Conservation (phyloP, 2,113 vertebrate genomes). For the Larimichthys polyactis region DNA sequence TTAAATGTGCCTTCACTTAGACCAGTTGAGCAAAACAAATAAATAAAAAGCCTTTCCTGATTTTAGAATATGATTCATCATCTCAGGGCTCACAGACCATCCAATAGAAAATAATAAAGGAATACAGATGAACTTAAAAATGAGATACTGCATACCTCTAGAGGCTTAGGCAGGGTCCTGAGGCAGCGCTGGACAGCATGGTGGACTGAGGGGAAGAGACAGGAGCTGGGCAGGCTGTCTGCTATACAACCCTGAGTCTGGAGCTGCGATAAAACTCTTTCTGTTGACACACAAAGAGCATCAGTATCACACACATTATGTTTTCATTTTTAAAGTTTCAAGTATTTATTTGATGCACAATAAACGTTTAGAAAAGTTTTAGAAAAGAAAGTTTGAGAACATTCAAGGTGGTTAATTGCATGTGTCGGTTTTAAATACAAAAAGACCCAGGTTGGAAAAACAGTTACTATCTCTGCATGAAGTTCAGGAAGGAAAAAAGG, state of each 20-base stretch:
- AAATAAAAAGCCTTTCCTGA: neutral
- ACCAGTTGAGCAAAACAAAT: neutral
- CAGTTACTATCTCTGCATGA: neutral
- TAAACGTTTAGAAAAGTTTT: neutral
- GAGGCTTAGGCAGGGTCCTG: constrained; percentile 6
- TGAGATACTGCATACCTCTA: constrained; percentile 23
- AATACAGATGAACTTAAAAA: neutral
- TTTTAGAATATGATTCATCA: neutral
- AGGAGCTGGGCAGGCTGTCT: constrained; percentile 79
- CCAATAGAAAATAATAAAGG: no score
- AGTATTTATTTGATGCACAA: neutral
- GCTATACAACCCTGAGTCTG: constrained; percentile 68
- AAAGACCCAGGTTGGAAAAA: neutral
- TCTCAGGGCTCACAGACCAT: no score
- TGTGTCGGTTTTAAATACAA: neutral
- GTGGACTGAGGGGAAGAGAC: constrained; percentile 87
- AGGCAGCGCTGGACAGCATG: constrained; percentile 81
- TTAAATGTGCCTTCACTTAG: no score
- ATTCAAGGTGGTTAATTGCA: neutral
- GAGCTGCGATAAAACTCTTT: constrained; percentile 82
- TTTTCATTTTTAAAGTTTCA: neutral
- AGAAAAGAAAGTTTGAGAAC: neutral
- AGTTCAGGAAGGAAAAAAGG: neutral
- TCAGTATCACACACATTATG: neutral
- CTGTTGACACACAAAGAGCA: constrained; percentile 62